phyloP scores from a whole-genome alignment of 2,888 invertebrate species.

The Chrysolina americana region DNA sequence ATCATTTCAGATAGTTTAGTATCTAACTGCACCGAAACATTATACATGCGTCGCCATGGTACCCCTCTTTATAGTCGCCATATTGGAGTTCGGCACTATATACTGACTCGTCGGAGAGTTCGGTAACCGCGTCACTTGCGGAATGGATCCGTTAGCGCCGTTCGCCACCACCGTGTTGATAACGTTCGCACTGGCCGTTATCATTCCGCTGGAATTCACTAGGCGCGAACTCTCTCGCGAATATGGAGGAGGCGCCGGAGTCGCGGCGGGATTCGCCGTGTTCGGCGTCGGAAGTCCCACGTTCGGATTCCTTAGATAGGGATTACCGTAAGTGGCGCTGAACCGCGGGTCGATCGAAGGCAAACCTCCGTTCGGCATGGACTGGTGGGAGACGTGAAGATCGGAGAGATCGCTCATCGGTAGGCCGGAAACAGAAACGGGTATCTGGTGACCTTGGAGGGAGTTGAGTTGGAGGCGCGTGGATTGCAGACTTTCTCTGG shows the following conservation, averaged over 20 bases:
- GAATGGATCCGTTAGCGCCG: constrained; percentile 69
- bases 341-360: constrained; percentile 84
- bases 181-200: constrained; percentile 65
- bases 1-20: constrained; percentile 19
- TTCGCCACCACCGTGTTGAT: constrained; percentile 71
- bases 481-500: constrained; percentile 67
- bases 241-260: constrained; percentile 87
- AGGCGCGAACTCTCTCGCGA: constrained; percentile 66
- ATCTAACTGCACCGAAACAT: constrained; percentile 55
- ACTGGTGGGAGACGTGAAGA: constrained; percentile 61
- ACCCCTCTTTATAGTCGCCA: constrained; percentile 75
- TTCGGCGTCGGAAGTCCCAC: constrained; percentile 75
- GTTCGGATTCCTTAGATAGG: constrained; percentile 73
- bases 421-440: constrained; percentile 60
- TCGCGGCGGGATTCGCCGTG: constrained; percentile 83
- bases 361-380: constrained; percentile 65
- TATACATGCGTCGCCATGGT: constrained; percentile 80
- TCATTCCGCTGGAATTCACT: constrained; percentile 63
- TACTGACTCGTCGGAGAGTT: constrained; percentile 72
- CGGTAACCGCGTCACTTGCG: constrained; percentile 72
- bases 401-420: constrained; percentile 67
- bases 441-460: constrained; percentile 64
- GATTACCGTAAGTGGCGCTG: constrained; percentile 85
- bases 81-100: constrained; percentile 73
- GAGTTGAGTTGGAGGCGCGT: constrained; percentile 69